Percentiles rank a stretch among this genome's conserved stretches.
phyloP scores from a whole-genome alignment of 2,113 vertebrate genomes.

The Aphelocoma coerulescens region DNA sequence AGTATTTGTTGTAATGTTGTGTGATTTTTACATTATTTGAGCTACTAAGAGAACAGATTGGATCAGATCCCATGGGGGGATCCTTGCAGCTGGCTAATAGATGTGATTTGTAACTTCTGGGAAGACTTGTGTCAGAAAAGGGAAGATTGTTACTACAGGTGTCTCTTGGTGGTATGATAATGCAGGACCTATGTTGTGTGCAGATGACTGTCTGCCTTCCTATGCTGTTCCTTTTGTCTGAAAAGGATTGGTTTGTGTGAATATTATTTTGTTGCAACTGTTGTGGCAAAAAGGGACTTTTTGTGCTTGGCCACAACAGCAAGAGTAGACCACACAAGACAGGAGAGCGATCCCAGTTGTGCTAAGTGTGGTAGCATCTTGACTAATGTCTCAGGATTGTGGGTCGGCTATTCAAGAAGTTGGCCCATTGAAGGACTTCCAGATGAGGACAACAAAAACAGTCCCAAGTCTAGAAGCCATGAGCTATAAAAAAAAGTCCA shows the following conservation, averaged over 20 bases:
- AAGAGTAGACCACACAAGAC: neutral
- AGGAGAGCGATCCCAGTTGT: neutral
- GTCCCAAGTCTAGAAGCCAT: neutral
- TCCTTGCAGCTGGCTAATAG: neutral
- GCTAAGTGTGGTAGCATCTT: rapidly evolving
- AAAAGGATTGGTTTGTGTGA: neutral
- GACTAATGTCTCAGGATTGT: neutral
- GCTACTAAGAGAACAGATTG: neutral
- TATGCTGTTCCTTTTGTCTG: neutral
- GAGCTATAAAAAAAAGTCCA: neutral
- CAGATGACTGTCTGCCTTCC: neutral
- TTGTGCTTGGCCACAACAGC: neutral
- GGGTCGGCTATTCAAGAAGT: neutral
- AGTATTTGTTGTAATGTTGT: neutral
- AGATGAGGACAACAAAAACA: neutral
- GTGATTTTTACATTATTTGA: neutral
- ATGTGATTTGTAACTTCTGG: neutral
- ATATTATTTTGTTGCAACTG: neutral
- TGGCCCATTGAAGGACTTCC: neutral
- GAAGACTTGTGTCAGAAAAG: neutral
- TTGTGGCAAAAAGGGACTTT: neutral
- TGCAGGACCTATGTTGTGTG: neutral
- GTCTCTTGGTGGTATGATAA: neutral
- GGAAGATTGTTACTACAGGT: neutral
- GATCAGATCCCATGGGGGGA: neutral